Evolutionary conservation across 2,797 vertebrate species (phyloP), one percentile per base, ranked within the genome.

Genomic region (Dendrocincla fuliginosa): DNA sequence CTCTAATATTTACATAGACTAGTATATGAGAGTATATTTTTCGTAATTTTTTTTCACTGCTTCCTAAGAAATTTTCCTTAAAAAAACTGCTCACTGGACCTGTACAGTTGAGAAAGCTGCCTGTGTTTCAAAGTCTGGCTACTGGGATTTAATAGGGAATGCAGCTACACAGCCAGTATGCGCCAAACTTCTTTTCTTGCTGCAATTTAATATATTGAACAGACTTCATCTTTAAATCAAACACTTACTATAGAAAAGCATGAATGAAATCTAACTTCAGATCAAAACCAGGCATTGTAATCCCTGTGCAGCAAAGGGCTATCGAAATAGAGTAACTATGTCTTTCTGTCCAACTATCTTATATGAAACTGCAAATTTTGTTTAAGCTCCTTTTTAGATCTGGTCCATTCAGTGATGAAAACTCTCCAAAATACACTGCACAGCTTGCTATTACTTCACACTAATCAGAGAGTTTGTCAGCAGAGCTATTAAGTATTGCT

Each of bases 401-500:
- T 50, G 44, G 27, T 53, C 55, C 4, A 1, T 73, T 79, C 0
- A 0, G 47, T 64, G 60, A 63, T 57, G 55, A 93, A 85, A 74
- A 41, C 50, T 52, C 61, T 84, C 50, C 52, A 84, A 47, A 94
- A 78, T 15, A 56, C 7, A 67, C 70, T 80, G 84, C 64, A 70
- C 53, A 80, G 70, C 64, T 60, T 89, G 86, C 41, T 67, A 22
- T 46, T 50, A n/a, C 70, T 92, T 82, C 2, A 2, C 37, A 50
- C 30, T 84, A 68, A 71, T 74, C n/a, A 30, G 65, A 47, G 50
- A 68, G 50, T 75, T 89, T 96, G 89, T 92, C 89, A 96, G 89
- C 92, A 80, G 87, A 80, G 61, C 60, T 84, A 71, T 71, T 86
- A 81, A 85, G 39, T 56, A 15, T 57, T 70, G 87, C 76, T 57